phyloP scores from a whole-genome alignment of 2,797 vertebrate genomes.

The Margarornis squamiger region DNA sequence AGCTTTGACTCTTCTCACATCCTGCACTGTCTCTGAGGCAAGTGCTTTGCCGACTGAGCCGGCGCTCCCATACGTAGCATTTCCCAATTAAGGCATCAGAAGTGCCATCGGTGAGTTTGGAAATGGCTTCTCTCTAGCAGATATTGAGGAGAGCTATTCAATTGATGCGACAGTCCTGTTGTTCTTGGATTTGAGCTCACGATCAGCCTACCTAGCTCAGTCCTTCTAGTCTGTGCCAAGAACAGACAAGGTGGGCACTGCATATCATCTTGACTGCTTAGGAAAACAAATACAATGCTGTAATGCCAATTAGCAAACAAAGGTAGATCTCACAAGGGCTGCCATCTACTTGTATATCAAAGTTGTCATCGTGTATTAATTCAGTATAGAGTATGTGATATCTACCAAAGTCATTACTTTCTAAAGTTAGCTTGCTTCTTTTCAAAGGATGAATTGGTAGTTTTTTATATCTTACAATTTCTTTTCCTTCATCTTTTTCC shows the following conservation, averaged over 20 bases:
- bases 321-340: background rate
- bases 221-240: background rate
- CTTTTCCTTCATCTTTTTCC: background rate
- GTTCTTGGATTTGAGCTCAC: background rate
- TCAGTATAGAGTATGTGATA: background rate
- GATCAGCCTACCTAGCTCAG: background rate
- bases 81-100: background rate
- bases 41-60: background rate
- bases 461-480: background rate
- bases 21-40: background rate
- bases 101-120: background rate
- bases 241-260: background rate
- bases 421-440: background rate
- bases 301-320: background rate
- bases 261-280: background rate
- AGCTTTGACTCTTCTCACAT: background rate
- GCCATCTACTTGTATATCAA: background rate
- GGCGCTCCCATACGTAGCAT: background rate
- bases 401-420: background rate
- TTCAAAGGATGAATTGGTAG: background rate
- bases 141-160: background rate
- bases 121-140: background rate
- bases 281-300: background rate
- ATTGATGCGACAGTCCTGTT: rapidly evolving
- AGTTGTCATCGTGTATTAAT: background rate